Evolutionary conservation across 2,888 invertebrate species (phyloP).

Genomic region (Muscina levida): DNA sequence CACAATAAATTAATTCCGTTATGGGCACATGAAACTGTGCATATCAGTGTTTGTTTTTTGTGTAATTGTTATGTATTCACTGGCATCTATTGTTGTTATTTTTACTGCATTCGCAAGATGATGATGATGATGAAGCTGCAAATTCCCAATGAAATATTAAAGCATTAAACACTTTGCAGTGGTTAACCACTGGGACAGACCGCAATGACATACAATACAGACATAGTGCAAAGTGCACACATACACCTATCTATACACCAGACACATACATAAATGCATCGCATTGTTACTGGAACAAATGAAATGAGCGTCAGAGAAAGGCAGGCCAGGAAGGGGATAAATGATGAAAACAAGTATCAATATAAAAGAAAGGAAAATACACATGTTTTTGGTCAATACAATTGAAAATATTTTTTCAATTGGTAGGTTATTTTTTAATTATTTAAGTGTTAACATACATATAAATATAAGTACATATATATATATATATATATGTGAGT

Average conservation of each 20-base stretch:
- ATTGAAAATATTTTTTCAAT: slow-evolving; percentile 8
- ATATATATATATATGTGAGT: neutral
- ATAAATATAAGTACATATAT: neutral
- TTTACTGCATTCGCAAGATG: too few species aligned
- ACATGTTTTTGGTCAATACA: slow-evolving; percentile 11
- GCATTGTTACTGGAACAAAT: too few species aligned
- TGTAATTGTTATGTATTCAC: neutral
- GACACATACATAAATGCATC: too few species aligned
- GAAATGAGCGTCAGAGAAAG: neutral
- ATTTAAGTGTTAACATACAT: too few species aligned
- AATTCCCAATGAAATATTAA: neutral
- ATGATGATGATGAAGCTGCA: too few species aligned
- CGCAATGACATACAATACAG: neutral
- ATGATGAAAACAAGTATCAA: neutral
- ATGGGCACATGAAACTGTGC: too few species aligned
- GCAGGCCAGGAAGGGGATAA: too few species aligned
- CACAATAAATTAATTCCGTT: too few species aligned
- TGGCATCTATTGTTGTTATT: slow-evolving; percentile 11
- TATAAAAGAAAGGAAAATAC: neutral
- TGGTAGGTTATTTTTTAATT: slow-evolving; percentile 15
- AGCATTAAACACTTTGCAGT: slow-evolving; percentile 21
- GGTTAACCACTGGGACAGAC: slow-evolving; percentile 36
- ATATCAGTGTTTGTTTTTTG: too few species aligned
- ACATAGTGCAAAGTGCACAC: neutral
- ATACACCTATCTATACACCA: too few species aligned